Conservation (phyloP, 2,113 vertebrate genomes). For the Ceuthmochares aereus region DNA sequence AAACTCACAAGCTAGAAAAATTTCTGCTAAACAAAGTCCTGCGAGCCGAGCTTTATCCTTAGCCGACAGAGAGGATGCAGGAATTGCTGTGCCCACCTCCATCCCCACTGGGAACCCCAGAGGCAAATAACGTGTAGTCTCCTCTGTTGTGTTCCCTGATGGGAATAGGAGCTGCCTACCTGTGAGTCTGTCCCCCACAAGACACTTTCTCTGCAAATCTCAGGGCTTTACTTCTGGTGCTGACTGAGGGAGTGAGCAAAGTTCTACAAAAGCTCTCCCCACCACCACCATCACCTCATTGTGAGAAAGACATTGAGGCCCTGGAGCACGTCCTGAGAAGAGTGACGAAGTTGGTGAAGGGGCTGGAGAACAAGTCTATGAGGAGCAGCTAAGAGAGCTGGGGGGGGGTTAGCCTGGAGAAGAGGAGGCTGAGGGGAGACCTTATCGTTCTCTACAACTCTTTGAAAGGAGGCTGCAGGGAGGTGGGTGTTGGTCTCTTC, state of each 20-base stretch:
- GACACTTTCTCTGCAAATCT: background rate
- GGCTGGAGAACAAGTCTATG: too few relatives aligned
- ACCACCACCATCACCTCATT: too few relatives aligned
- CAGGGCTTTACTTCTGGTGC: background rate
- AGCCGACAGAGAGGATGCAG: background rate
- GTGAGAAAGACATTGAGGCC: too few relatives aligned
- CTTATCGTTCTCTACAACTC: too few relatives aligned
- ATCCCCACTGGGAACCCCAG: background rate
- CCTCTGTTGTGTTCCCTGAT: background rate
- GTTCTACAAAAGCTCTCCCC: too few relatives aligned
- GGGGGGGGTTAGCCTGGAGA: too few relatives aligned
- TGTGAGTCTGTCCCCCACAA: background rate
- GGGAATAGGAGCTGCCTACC: background rate
- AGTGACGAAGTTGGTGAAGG: too few relatives aligned
- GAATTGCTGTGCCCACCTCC: accelerated
- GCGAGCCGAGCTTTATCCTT: background rate
- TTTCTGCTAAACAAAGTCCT: background rate
- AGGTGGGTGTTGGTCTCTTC: too few relatives aligned
- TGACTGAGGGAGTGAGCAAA: background rate
- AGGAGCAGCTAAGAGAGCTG: too few relatives aligned
- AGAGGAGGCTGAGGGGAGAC: too few relatives aligned
- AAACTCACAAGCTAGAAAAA: background rate
- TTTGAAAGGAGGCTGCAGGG: too few relatives aligned
- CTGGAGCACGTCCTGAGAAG: too few relatives aligned
- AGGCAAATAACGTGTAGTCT: background rate